phyloP scores from a whole-genome alignment of 23 tunicate genomes.

The Botrylloides violaceus region DNA sequence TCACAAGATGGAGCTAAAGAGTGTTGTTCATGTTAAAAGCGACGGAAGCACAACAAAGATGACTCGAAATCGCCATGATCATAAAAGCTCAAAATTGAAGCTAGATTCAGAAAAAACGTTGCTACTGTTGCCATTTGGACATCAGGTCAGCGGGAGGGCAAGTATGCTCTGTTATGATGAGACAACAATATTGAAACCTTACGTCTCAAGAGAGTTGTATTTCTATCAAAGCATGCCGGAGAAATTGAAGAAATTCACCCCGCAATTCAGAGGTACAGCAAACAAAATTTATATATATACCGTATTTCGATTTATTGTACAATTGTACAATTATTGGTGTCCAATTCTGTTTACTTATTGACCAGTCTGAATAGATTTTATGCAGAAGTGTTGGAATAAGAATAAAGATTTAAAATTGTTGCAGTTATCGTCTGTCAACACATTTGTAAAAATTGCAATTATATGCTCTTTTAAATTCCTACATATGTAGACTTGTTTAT shows the following conservation, averaged over 20 bases:
- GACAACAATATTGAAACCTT: slow-evolving; percentile 70
- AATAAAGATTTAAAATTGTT: neutral
- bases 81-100: neutral
- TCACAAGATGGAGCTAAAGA: slow-evolving; percentile 7
- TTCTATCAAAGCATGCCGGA: slow-evolving; percentile 50
- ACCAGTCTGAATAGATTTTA: too few relatives aligned
- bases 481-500: neutral
- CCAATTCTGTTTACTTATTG: too few relatives aligned
- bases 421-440: too few relatives aligned
- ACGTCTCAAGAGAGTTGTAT: slow-evolving; percentile 76
- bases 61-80: neutral
- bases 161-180: slow-evolving; percentile 48
- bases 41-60: neutral
- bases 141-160: slow-evolving; percentile 93
- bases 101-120: slow-evolving; percentile 13
- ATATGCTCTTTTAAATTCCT: too few relatives aligned
- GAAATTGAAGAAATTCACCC: slow-evolving; percentile 43
- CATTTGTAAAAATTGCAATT: too few relatives aligned
- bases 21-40: neutral
- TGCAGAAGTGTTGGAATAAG: too few relatives aligned
- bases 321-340: too few relatives aligned
- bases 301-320: too few relatives aligned
- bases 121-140: slow-evolving; percentile 38
- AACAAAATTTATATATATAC: too few relatives aligned
- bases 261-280: slow-evolving; percentile 78